Conservation (phyloP, 2,113 vertebrate genomes). For the Numida meleagris region DNA sequence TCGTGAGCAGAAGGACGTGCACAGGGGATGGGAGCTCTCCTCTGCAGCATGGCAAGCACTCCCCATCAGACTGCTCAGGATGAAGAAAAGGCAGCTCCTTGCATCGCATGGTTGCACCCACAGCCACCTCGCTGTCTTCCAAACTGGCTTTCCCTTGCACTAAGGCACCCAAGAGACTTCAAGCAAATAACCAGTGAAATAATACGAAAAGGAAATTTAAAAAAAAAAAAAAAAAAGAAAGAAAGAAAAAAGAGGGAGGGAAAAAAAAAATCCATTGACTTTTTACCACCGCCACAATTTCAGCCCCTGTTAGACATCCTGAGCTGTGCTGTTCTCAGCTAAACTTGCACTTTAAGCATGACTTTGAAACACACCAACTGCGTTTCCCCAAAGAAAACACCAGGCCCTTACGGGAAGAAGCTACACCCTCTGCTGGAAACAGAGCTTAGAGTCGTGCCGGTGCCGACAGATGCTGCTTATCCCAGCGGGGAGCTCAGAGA, state of each 20-base stretch:
- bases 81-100: background rate
- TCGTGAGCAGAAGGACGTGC: accelerated
- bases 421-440: background rate
- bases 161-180: background rate
- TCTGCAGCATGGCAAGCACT: background rate
- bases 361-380: background rate
- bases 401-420: background rate
- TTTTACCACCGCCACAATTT: background rate
- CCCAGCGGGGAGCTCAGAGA: background rate
- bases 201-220: background rate
- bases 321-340: background rate
- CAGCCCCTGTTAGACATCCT: background rate
- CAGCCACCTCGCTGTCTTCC: accelerated
- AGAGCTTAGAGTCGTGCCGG: background rate
- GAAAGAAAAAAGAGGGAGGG: too few species aligned
- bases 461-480: background rate
- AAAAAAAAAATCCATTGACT: background rate
- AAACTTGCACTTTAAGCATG: background rate
- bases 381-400: background rate
- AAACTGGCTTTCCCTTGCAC: background rate
- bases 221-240: background rate
- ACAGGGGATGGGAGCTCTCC: accelerated
- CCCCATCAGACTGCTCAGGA: background rate
- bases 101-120: background rate
- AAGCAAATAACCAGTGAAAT: background rate